Percentiles rank a stretch among this genome's conserved stretches.
Evolutionary conservation across 2,888 invertebrate genomes (phyloP).

Genomic region (Chesias legatella): DNA sequence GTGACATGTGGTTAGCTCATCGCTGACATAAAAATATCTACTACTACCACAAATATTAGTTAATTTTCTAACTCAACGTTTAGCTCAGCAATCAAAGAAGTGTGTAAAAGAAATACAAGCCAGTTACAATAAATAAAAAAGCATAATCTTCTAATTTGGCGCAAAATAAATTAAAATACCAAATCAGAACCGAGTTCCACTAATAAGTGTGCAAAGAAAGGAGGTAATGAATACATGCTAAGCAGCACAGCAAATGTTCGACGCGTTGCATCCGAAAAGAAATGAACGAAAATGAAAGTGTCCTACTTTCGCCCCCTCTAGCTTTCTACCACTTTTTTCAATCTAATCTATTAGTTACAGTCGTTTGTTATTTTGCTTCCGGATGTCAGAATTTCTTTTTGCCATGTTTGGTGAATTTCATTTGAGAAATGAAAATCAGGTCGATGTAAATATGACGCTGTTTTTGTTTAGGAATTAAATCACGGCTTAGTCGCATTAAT

Average conservation of each 20-base stretch:
- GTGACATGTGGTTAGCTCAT: too few relatives aligned
- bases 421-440: constrained; percentile 14
- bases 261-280: constrained; percentile 74
- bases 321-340: constrained; percentile 72
- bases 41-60: too few relatives aligned
- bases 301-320: constrained; percentile 62
- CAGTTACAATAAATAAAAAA: constrained; percentile 6
- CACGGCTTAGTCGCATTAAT: too few relatives aligned
- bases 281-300: constrained; percentile 80
- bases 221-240: constrained; percentile 66
- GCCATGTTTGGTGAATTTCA: constrained; percentile 29
- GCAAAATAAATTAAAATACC: constrained; percentile 28
- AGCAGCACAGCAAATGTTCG: constrained; percentile 64
- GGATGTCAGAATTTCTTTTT: constrained; percentile 42
- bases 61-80: too few relatives aligned
- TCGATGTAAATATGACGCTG: not conserved
- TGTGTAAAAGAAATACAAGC: not conserved
- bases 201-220: constrained; percentile 58
- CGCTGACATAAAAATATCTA: too few relatives aligned
- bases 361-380: constrained; percentile 49
- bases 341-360: constrained; percentile 67
- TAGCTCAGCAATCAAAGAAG: too few relatives aligned
- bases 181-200: constrained; percentile 41
- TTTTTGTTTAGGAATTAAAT: too few relatives aligned
- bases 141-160: constrained; percentile 9